A percentile compares a stretch with the other conserved stretches of the same genome.
These are phyloP conservation scores for Heliconius cydno DNA, from an alignment of 2,888 invertebrate genomes.

Conservation along the genomic window DNA sequence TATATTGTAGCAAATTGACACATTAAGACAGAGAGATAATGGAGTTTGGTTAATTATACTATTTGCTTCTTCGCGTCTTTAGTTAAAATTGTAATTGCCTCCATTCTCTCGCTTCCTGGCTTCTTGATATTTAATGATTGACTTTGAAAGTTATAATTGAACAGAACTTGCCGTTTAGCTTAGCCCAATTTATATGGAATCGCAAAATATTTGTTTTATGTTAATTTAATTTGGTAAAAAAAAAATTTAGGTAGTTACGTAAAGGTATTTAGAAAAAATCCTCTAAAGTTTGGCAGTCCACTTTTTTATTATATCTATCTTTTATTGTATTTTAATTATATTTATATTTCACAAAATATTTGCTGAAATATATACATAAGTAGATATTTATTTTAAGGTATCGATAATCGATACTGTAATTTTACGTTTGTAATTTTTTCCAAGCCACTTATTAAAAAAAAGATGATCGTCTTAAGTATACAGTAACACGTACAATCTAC, in stretches of 20 bases:
- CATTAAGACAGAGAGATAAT: slow-evolving; percentile 3
- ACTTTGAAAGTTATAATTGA: slow-evolving; percentile 43
- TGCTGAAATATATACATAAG: no score
- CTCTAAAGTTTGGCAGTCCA: neutral
- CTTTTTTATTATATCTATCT: no score
- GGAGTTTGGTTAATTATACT: slow-evolving; percentile 26
- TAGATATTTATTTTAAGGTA: no score
- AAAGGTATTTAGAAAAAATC: neutral
- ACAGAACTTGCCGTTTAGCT: slow-evolving; percentile 1
- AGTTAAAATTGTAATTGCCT: slow-evolving; percentile 31
- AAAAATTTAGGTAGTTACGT: neutral
- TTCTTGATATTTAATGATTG: slow-evolving; percentile 30
- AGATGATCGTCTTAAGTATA: no score
- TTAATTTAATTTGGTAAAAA: neutral
- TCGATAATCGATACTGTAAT: no score
- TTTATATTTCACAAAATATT: no score
- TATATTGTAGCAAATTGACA: slow-evolving; percentile 3
- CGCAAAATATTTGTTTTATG: neutral
- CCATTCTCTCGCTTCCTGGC: slow-evolving; percentile 24
- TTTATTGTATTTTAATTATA: no score
- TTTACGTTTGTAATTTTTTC: no score
- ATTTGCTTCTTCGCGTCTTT: slow-evolving; percentile 6
- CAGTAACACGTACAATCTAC: no score
- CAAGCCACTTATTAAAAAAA: no score
- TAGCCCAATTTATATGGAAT: neutral